Evolutionary conservation across 2,113 vertebrate species (phyloP), one percentile per base, ranked within the genome.

Genomic region (Carassius auratus): DNA sequence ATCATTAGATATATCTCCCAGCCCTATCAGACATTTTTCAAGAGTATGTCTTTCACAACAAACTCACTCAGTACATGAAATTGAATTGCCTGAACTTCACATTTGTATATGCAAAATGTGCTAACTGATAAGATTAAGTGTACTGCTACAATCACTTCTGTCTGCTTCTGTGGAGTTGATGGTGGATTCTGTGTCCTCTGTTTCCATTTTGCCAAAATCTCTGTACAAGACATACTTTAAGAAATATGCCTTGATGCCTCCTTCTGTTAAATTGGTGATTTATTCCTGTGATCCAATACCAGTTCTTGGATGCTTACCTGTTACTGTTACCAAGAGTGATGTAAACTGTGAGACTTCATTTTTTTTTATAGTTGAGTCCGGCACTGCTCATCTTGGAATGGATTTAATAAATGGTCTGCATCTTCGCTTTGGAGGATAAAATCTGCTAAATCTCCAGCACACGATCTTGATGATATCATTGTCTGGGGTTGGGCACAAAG

Each of bases 391-490:
- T 75, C 42, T 75, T 7, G 71, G 42, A 48, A 75, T 75, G 73
- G 42, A 75, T 75, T 50, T 75, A 23, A 26, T 75, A 14, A 75
- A 75, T 75, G 73, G 73, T 0, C n/a, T 75, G n/a, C n/a, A 50
- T 26, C 12, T 75, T 12, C 2, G 8, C 13, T 76, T 76, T 76
- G 73, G 15, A 76, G 73, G 42, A 15, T n/a, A 17, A 23, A 15
- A 50, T 15, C 45, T 26, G 45, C 42, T 50, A 7, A 6, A n/a
- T 6, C 38, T 6, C 15, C 45, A 76, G 73, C 7, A 26, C 2
- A 45, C 52, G 73, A 26, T 26, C 26, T 26, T 26, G 26, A 26
- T 26, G 26, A 26, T 26, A 26, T 26, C 26, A 26, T 26, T 26
- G 26, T 26, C 26, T 26, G 26, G 26, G 26, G 26, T 26, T 1